phyloP scores from a whole-genome alignment of 2,797 vertebrate genomes.

The Valencia hispanica region DNA sequence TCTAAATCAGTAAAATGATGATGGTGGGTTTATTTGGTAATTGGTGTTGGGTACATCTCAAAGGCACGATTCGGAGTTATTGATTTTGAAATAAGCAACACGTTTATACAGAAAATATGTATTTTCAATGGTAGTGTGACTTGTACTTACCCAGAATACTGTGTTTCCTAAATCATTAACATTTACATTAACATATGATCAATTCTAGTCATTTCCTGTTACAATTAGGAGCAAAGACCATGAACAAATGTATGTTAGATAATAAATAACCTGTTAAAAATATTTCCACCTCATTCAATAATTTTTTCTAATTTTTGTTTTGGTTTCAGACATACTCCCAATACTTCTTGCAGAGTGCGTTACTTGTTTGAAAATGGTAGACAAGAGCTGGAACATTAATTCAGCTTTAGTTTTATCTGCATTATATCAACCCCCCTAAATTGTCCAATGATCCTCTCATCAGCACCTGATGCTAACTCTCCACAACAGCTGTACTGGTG shows the following conservation, averaged over 20 bases:
- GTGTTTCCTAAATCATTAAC: background rate
- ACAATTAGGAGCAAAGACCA: background rate
- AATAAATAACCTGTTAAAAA: background rate
- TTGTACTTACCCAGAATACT: background rate
- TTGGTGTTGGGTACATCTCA: background rate
- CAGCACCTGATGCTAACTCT: background rate
- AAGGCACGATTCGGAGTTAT: background rate
- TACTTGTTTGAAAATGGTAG: background rate
- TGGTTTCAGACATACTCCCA: background rate
- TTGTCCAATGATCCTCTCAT: background rate
- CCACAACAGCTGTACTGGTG: background rate
- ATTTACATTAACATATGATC: background rate
- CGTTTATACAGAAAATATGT: background rate
- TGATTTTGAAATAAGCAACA: background rate
- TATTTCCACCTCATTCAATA: background rate
- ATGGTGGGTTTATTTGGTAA: background rate
- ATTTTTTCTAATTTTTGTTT: background rate
- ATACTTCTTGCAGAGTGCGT: background rate
- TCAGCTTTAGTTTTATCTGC: background rate
- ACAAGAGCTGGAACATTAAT: background rate
- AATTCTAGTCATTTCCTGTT: background rate
- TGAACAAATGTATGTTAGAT: background rate
- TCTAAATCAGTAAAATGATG: slow-evolving; percentile 37
- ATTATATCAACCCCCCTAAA: background rate
- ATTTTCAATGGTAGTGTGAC: background rate